phyloP scores from a whole-genome alignment of 2,888 invertebrate genomes.

The Dasypogon diadema region DNA sequence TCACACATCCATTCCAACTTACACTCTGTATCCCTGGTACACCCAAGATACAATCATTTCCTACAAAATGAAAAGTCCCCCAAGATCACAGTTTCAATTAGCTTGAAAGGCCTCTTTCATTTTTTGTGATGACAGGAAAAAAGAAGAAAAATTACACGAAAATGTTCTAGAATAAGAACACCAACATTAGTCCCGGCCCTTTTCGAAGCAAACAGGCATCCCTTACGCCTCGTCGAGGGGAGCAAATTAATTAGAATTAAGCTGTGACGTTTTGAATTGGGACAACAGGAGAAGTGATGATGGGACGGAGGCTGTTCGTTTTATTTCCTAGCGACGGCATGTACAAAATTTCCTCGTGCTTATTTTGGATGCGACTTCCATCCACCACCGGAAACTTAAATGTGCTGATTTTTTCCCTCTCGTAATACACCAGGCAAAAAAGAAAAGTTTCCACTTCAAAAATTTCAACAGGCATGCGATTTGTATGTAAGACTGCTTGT shows the following conservation, averaged over 20 bases:
- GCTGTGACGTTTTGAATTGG: slow-evolving; percentile 48
- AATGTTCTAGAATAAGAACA: slow-evolving; percentile 38
- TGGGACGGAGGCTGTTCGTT: background rate
- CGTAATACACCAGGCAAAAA: background rate
- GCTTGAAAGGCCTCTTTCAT: slow-evolving; percentile 49
- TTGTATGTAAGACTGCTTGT: background rate
- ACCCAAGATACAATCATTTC: slow-evolving; percentile 31
- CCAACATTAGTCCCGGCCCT: slow-evolving; percentile 20
- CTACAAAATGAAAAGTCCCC: slow-evolving; percentile 39
- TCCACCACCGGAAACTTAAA: background rate
- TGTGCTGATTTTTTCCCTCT: background rate
- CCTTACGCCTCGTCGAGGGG: slow-evolving; percentile 8
- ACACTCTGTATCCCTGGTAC: background rate
- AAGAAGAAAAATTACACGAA: slow-evolving; percentile 47
- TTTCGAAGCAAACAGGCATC: slow-evolving; percentile 32
- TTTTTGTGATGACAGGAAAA: slow-evolving; percentile 41
- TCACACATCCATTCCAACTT: no score
- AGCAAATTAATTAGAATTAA: slow-evolving; percentile 51
- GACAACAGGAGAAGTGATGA: slow-evolving; percentile 11
- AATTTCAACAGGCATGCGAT: background rate
- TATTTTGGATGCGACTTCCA: background rate
- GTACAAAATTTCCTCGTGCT: background rate
- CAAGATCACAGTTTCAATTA: slow-evolving; percentile 51
- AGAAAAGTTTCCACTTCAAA: background rate
- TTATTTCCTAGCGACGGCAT: background rate